Evolutionary conservation across 2,113 vertebrate genomes (phyloP).

Genomic region (human (Homo sapiens)): GRCh38 chr4:80994001-80994500

Average conservation of each 20-base stretch:
- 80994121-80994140: conserved; percentile 3
- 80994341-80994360: not conserved
- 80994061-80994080: not conserved
- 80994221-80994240: not conserved
- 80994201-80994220: conserved; percentile 35
- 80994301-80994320: not conserved
- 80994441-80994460: not conserved
- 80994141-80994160: conserved; percentile 61
- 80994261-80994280: not conserved
- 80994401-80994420: not conserved
- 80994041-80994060: not conserved
- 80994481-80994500: too few relatives aligned
- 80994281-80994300: not conserved
- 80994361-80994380: not conserved
- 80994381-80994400: not conserved
- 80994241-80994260: not conserved
- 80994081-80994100: not conserved
- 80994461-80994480: not conserved
- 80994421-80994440: not conserved
- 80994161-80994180: not conserved
- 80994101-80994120: not conserved
- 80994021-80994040: not conserved
- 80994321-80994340: not conserved
- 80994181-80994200: conserved; percentile 60
- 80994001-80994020: not conserved